phyloP scores from a whole-genome alignment of 2,888 invertebrate species.

The Trimorus sp. region DNA sequence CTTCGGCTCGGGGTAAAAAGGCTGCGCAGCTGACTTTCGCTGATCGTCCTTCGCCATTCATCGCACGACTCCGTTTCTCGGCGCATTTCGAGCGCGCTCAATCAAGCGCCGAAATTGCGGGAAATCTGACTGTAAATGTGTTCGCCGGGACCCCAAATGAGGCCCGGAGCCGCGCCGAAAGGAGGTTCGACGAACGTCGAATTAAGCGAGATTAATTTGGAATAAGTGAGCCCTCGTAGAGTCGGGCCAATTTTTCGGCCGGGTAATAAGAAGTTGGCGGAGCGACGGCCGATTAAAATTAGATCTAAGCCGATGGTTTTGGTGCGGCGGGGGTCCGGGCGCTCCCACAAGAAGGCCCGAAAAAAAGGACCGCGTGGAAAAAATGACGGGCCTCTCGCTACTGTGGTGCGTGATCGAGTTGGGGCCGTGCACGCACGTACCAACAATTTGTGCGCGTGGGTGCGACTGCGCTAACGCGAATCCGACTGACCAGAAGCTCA shows the following conservation, averaged over 20 bases:
- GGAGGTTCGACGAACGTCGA: constrained; percentile 47
- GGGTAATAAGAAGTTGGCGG: constrained; percentile 57
- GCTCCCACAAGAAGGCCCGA: constrained; percentile 28
- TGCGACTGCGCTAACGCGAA: constrained; percentile 54
- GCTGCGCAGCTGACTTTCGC: constrained; percentile 21
- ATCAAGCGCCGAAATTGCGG: constrained; percentile 43
- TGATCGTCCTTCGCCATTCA: constrained; percentile 36
- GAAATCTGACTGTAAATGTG: constrained; percentile 41
- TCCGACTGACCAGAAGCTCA: constrained; percentile 43
- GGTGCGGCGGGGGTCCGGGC: constrained; percentile 67
- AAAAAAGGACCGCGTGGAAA: constrained; percentile 75
- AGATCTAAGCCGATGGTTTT: constrained; percentile 78
- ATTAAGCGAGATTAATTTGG: constrained; percentile 60
- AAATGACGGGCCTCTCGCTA: constrained; percentile 79
- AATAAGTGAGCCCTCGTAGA: constrained; percentile 55
- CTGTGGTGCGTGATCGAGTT: constrained; percentile 78
- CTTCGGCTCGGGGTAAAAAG: constrained; percentile 2
- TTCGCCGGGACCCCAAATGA: constrained; percentile 24
- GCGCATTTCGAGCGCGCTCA: constrained; percentile 25
- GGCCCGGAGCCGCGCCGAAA: not conserved
- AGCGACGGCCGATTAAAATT: constrained; percentile 75
- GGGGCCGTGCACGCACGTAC: constrained; percentile 32
- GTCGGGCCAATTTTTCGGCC: constrained; percentile 53
- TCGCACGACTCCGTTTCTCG: not conserved
- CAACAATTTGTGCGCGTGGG: constrained; percentile 39